These are phyloP conservation scores for Sebastes hubbsi DNA, from an alignment of 2,797 vertebrate species.

Conservation along the genomic window DNA sequence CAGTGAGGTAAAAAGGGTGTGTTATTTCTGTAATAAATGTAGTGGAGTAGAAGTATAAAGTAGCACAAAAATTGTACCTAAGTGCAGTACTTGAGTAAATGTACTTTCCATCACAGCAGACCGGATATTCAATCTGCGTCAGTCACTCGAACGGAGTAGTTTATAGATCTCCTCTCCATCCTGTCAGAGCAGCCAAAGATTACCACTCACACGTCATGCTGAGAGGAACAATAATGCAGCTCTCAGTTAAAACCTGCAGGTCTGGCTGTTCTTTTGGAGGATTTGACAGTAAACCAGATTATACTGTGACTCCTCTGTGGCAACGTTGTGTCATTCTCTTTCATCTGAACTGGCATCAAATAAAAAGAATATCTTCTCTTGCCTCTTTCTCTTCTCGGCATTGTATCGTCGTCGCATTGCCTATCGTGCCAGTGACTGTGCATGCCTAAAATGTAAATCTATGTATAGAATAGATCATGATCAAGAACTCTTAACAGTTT, in stretches of 20 bases:
- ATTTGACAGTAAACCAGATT: slow-evolving; percentile 54
- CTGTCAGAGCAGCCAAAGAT: slow-evolving; percentile 32
- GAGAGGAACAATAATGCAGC: slow-evolving; percentile 40
- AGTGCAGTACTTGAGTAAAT: background rate
- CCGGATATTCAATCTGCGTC: background rate
- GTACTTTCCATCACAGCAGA: background rate
- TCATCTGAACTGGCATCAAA: slow-evolving; percentile 30
- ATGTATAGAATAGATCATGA: background rate
- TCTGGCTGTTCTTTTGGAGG: slow-evolving; percentile 18
- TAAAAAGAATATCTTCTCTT: background rate
- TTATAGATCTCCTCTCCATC: slow-evolving; percentile 11
- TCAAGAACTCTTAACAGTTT: background rate
- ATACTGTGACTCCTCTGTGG: slow-evolving; percentile 26
- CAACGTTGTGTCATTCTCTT: slow-evolving; percentile 13
- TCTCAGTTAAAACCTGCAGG: slow-evolving; percentile 29
- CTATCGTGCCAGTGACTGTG: background rate
- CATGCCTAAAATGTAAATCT: slow-evolving; percentile 23
- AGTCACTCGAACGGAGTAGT: slow-evolving; percentile 3
- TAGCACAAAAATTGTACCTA: background rate
- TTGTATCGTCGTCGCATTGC: background rate
- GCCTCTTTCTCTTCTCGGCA: slow-evolving; percentile 2
- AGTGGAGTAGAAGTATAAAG: background rate
- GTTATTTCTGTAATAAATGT: background rate
- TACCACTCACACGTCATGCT: slow-evolving; percentile 12
- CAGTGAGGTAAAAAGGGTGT: too few relatives aligned